These are phyloP conservation scores for Drosophila infuscata DNA, from an alignment of 2,888 invertebrate genomes.

Conservation along the genomic window DNA sequence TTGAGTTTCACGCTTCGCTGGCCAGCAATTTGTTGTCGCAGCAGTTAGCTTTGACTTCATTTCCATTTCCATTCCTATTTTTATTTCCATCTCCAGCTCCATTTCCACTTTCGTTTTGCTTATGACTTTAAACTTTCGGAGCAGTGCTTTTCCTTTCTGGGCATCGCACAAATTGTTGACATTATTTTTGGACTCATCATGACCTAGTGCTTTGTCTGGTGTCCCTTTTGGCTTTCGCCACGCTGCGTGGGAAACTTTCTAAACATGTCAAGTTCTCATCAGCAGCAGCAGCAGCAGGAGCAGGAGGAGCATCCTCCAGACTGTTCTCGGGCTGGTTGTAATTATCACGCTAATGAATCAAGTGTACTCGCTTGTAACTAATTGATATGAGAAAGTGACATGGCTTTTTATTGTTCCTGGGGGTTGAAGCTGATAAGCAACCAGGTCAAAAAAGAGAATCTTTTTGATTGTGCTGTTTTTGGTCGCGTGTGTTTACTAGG, in stretches of 20 bases:
- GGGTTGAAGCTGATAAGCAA: constrained; percentile 50
- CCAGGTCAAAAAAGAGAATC: constrained; percentile 14
- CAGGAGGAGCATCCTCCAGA: constrained; percentile 22
- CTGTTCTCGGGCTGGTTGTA: constrained; percentile 57
- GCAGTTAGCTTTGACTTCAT: constrained; percentile 64
- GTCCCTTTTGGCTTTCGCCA: constrained; percentile 13
- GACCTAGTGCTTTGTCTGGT: constrained; percentile 45
- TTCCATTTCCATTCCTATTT: constrained; percentile 15
- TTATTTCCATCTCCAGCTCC: constrained; percentile 11
- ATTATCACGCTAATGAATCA: constrained; percentile 81
- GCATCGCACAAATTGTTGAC: constrained; percentile 52
- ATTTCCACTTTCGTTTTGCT: constrained; percentile 22
- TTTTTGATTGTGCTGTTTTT: constrained; percentile 28
- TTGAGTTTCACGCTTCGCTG: constrained; percentile 72
- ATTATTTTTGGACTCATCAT: constrained; percentile 61
- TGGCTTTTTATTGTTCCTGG: constrained; percentile 50
- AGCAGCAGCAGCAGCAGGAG: constrained; percentile 8
- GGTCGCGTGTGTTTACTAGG: constrained; percentile 37
- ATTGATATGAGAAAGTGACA: constrained; percentile 79
- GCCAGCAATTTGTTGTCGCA: constrained; percentile 76
- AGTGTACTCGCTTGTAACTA: constrained; percentile 79
- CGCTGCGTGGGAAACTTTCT: constrained; percentile 64
- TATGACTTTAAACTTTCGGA: constrained; percentile 52
- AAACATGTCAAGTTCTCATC: constrained; percentile 61
- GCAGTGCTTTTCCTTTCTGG: constrained; percentile 25